Evolutionary conservation across 1,140 invertebrate genomes (phyloP), one percentile per base, ranked within the genome.

Genomic region (Hycleus cichorii): DNA sequence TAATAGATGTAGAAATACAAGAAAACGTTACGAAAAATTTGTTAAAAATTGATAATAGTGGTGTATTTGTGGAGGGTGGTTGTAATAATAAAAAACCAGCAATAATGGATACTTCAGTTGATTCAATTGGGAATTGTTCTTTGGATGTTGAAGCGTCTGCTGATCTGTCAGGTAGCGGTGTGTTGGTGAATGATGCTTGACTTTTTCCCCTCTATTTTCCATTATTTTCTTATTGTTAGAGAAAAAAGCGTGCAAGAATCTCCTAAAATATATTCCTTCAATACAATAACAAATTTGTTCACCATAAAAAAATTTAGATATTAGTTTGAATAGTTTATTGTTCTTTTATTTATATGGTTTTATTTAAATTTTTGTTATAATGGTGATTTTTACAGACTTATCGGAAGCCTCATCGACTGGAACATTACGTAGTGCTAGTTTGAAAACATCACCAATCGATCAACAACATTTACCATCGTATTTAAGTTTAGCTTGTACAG

Each of bases 401-500:
- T 72, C 69, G 49, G 72, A 71, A 57, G 61, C 61, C 3, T 66
- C 70, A 40, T 72, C 72, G 3, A 59, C 63, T 43, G 68, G 61
- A 48, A 74, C 72, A 3, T 56, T 74, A 12, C 65, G 66, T 25
- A 72, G 72, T 53, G 57, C 62, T 7, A 68, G 64, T 3, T 49
- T 58, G 18, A 66, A 64, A 7, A 62, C 62, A 9, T 48, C 60
- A 32, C 47, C 57, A 18, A 18, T 18, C 18, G 18, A 18, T 26
- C 55, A 64, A 57, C 59, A 45, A 39, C 52, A 67, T 55, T 47
- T 74, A 67, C 91, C 91, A 0, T 93, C 90, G 51, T 95, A 95
- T 72, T 75, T 95, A 45, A 89, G 87, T 68, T 76, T 95, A 49
- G 90, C 91, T 48, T 93, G 91, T 71, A 91, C 89, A 11, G 89